These are phyloP conservation scores for Nebria salina DNA, from an alignment of 2,888 invertebrate species.

Conservation along the genomic window DNA sequence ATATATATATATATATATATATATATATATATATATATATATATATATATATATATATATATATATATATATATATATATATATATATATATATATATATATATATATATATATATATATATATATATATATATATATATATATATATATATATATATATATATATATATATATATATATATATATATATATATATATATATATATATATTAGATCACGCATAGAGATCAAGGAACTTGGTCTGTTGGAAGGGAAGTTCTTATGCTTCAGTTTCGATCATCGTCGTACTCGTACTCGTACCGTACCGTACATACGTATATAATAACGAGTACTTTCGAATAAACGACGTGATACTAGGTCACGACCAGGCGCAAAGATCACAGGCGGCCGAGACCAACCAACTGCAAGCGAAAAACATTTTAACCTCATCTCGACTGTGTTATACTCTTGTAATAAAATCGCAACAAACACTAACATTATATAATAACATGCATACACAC, in stretches of 20 bases:
- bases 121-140: slow-evolving; percentile 11
- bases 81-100: slow-evolving; percentile 7
- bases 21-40: slow-evolving; percentile 7
- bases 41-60: slow-evolving; percentile 12
- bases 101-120: slow-evolving; percentile 12
- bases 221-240: slow-evolving; percentile 31
- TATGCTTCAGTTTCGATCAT: slow-evolving; percentile 34
- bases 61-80: slow-evolving; percentile 11
- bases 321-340: slow-evolving; percentile 36
- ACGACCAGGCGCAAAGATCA: slow-evolving; percentile 27
- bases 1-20: slow-evolving; percentile 11
- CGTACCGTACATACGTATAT: background rate
- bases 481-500: background rate
- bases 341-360: slow-evolving; percentile 42
- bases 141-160: slow-evolving; percentile 7
- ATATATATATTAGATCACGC: slow-evolving; percentile 38
- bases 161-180: slow-evolving; percentile 12
- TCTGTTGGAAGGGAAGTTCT: slow-evolving; percentile 25
- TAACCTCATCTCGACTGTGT: background rate
- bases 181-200: too few relatives aligned
- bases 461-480: background rate
- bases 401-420: background rate
- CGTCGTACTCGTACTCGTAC: slow-evolving; percentile 2
- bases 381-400: slow-evolving; percentile 8
- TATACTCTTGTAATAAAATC: background rate